Evolutionary conservation across 2,888 invertebrate genomes (phyloP).

Genomic region (Neoitamus cyanurus): DNA sequence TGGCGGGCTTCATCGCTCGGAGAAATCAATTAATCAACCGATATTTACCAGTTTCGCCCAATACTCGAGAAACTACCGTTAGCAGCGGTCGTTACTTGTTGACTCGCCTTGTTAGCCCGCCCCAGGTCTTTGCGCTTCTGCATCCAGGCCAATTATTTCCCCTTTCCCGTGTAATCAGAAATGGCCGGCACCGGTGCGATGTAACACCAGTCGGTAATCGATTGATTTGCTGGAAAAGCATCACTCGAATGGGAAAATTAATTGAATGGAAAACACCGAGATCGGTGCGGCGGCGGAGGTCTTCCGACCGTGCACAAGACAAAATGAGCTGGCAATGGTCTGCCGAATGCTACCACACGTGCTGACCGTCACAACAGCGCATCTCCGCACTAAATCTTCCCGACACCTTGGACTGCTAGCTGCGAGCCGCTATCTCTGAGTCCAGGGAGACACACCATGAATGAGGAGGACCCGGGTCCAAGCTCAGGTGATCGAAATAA

Average conservation of each 20-base stretch:
- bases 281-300: neutral
- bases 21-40: slow-evolving; percentile 10
- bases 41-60: neutral
- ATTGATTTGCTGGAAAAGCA: slow-evolving; percentile 22
- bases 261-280: neutral
- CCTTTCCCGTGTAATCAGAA: slow-evolving; percentile 19
- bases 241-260: slow-evolving; percentile 1
- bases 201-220: slow-evolving; percentile 20
- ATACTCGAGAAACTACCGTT: neutral
- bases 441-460: neutral
- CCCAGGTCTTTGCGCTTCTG: neutral
- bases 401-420: neutral
- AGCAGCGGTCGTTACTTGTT: neutral
- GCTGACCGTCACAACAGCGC: neutral
- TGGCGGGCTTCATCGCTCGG: neutral
- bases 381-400: slow-evolving; percentile 9
- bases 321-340: neutral
- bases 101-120: slow-evolving; percentile 6
- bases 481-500: slow-evolving; percentile 15
- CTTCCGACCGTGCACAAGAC: neutral
- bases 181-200: neutral
- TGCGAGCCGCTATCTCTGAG: neutral
- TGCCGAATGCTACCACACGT: neutral
- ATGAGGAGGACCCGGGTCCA: neutral
- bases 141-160: slow-evolving; percentile 6